phyloP scores from a whole-genome alignment of 2,888 invertebrate genomes.

The Drosophila tripunctata region DNA sequence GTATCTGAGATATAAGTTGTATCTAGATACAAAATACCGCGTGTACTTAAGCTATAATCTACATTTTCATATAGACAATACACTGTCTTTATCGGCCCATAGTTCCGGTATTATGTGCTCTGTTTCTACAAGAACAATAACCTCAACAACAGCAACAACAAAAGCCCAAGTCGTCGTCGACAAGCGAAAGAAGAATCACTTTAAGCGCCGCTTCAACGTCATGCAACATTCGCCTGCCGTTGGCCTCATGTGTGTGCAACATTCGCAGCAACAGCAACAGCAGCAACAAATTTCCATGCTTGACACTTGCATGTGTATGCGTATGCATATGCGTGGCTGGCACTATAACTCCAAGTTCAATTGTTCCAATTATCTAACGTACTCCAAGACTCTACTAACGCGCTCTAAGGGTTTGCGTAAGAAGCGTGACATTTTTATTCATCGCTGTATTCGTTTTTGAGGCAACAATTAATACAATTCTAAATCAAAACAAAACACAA shows the following conservation, averaged over 20 bases:
- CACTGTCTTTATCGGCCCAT: conserved; percentile 26
- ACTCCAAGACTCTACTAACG: conserved; percentile 51
- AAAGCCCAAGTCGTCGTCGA: conserved; percentile 21
- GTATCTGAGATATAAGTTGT: conserved; percentile 53
- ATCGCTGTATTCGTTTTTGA: conserved; percentile 59
- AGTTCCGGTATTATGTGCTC: conserved; percentile 64
- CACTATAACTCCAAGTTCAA: conserved; percentile 29
- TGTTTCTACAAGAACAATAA: conserved; percentile 40
- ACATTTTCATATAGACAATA: conserved; percentile 5
- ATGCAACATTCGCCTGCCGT: conserved; percentile 73
- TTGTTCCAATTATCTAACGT: conserved; percentile 17
- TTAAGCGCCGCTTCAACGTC: conserved; percentile 55
- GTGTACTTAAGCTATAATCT: background rate
- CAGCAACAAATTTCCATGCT: conserved; percentile 71
- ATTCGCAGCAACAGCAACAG: conserved; percentile 72
- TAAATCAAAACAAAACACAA: conserved; percentile 23
- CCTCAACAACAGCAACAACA: conserved; percentile 23
- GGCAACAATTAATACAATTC: background rate
- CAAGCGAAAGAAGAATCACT: conserved; percentile 10
- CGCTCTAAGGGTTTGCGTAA: conserved; percentile 63
- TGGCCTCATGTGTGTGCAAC: conserved; percentile 70
- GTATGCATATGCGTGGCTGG: conserved; percentile 75
- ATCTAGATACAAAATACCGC: conserved; percentile 49
- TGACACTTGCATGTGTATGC: conserved; percentile 68
- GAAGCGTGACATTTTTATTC: conserved; percentile 51